Percentiles rank a stretch among this genome's conserved stretches.
These are phyloP conservation scores for Deroptyus accipitrinus DNA, from an alignment of 2,113 vertebrate genomes.

Conservation along the genomic window DNA sequence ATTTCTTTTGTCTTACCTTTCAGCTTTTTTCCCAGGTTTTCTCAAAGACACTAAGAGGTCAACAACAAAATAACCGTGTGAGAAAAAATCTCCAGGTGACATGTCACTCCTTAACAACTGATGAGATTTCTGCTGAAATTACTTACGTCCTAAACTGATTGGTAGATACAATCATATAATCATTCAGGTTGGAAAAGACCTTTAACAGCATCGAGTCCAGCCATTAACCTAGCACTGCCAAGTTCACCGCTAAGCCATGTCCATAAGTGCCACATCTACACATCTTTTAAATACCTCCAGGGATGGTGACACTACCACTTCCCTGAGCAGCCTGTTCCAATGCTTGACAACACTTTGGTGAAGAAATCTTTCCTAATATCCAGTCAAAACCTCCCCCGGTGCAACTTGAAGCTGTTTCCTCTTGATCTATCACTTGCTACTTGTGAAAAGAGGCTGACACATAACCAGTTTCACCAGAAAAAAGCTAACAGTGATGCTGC, in stretches of 20 bases:
- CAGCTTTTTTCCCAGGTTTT: background rate
- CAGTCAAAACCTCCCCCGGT: background rate
- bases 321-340: background rate
- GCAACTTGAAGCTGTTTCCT: background rate
- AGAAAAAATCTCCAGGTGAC: background rate
- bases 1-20: background rate
- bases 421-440: background rate
- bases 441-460: background rate
- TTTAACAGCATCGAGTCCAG: background rate
- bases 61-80: background rate
- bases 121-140: background rate
- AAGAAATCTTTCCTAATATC: background rate
- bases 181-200: background rate
- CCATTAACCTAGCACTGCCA: background rate
- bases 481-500: accelerated
- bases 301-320: background rate
- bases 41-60: background rate
- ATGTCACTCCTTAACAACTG: background rate
- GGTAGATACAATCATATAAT: background rate
- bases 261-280: background rate
- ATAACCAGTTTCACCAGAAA: background rate
- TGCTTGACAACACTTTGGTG: accelerated
- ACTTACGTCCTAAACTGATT: background rate
- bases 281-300: background rate
- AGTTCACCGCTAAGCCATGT: background rate